Base-by-base conservation (phyloP, 1,140 invertebrate genomes). In the Pseudomyrmex gracilis region DNA sequence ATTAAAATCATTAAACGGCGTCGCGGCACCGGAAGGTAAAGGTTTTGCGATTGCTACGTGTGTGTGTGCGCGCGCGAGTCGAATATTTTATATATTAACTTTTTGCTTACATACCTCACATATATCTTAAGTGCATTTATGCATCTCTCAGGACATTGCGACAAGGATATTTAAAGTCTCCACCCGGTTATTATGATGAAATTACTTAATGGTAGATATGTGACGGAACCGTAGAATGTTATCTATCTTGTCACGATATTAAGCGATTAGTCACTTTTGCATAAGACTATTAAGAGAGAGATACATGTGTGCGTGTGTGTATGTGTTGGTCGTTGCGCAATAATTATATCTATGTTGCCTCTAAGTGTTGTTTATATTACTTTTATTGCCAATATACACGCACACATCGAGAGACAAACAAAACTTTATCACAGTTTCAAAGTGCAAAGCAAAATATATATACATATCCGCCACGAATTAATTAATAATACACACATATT, bases 1-100 rank as follows among this genome's bases (percentile, higher is more conserved):
- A 68, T 71, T 80, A 80, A 70, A 80, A 80, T 80, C 66, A 47
- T 71, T 71, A 34, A 80, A 80, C 22, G 53, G 43, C 63, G 1
- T 49, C 73, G 34, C 34, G 13, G 63, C 12, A 34, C 66, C 76
- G 76, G 76, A 71, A 80, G 67, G 66, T 10, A 49, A 66, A 55
- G 34, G 55, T 80, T 80, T 80, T 53, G 66, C 70, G 71, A 80
- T 80, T 80, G n/a, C 22, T 34, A 17, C 15, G 76, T 64, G 34
- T 2, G 34, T 24, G 24, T 3, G 24, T 3, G 34, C 34, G 5
- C 34, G 34, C 5, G 34, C 34, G 66, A 70, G 13, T 58, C 66
- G 22, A 70, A 80, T 80, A 24, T 60, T 80, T 80, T 80, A 34
- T 34, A 34, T 34, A 60, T 80, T 80, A 80, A 80, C 45, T 58